These are phyloP conservation scores for Yponomeuta plumbellus DNA, from an alignment of 2,888 invertebrate genomes.

Conservation along the genomic window DNA sequence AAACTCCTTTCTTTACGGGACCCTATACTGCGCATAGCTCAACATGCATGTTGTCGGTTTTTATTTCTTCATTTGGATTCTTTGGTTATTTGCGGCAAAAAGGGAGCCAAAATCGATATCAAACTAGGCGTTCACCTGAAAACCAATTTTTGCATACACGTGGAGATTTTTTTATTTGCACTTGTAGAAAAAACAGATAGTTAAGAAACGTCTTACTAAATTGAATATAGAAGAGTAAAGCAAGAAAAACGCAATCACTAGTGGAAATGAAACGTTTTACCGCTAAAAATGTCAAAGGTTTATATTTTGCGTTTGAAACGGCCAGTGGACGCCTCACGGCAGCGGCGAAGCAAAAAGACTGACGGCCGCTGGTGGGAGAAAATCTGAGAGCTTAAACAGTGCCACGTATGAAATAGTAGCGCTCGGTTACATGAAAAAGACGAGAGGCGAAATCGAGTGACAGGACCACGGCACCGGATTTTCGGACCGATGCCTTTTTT, in stretches of 20 bases:
- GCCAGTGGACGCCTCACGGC: constrained; percentile 62
- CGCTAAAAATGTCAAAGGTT: constrained; percentile 72
- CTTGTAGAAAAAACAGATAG: no score
- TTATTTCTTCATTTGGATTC: no score
- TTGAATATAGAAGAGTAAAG: constrained; percentile 19
- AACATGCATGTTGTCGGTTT: no score
- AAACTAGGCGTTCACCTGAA: no score
- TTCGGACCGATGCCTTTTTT: constrained; percentile 66
- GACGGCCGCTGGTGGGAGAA: constrained; percentile 64
- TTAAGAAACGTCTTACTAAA: constrained; percentile 17
- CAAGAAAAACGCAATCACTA: constrained; percentile 51
- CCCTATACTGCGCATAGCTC: no score
- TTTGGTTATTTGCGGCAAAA: no score
- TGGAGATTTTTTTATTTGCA: no score
- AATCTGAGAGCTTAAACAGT: constrained; percentile 76
- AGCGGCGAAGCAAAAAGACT: constrained; percentile 70
- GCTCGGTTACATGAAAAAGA: constrained; percentile 76
- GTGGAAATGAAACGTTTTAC: constrained; percentile 67
- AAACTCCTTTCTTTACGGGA: no score
- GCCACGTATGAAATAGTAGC: constrained; percentile 73
- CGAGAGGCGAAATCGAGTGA: constrained; percentile 74
- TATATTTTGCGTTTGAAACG: constrained; percentile 75
- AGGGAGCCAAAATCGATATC: no score
- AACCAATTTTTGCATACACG: no score
- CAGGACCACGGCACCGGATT: constrained; percentile 69